Base-by-base conservation (phyloP, 1,140 invertebrate genomes). In the Phymorhynchus buccinoides region DNA sequence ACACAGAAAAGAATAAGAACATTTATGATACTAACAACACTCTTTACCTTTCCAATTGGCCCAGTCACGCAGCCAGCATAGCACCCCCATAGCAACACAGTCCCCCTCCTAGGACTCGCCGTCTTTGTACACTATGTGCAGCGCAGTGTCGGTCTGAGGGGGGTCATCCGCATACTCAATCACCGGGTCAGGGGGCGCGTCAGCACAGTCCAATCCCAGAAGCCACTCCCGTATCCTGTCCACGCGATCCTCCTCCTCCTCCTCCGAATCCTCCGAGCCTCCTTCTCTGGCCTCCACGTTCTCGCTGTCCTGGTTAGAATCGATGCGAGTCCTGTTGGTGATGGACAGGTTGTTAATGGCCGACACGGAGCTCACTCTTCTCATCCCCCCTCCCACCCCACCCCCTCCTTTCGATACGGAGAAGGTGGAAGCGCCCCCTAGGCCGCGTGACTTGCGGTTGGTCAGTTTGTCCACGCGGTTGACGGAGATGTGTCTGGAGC, bases 61-160 rank as follows among this genome's bases (percentile, higher is more conserved):
- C 37, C 37, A 41, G 18, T 75, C 75, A 78, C 75, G 30, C 14
- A n/a, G 14, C 75, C 18, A 22, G 30, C 7, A 12, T 7, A 71
- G 30, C n/a, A 9, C 1, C 39, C 39, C 22, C 39, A 39, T n/a
- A 0, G 0, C 32, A 75, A 32, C n/a, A 37, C 1, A 75, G 71
- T 7, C 30, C n/a, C 66, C 30, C 6, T 9, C 39, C 27, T n/a
- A 37, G 22, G 22, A 78, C 14, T 42, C 37, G 32, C 84, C 79
- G 14, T 85, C 86, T 6, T 84, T 39, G 56, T 87, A 86, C 66
- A 88, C 87, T n/a, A 88, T 41, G 81, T 88, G 87, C 32, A 88
- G 27, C 7, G 87, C 87, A 3, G 87, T 88, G 66, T 88, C 87
- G 0, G 85, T 88, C 42, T 86, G 82, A 3, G 82, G 82, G 0